These are phyloP conservation scores for Holothuria glaberrima DNA, from an alignment of 35 echinoderm and acorn worm genomes.

Conservation along the genomic window DNA sequence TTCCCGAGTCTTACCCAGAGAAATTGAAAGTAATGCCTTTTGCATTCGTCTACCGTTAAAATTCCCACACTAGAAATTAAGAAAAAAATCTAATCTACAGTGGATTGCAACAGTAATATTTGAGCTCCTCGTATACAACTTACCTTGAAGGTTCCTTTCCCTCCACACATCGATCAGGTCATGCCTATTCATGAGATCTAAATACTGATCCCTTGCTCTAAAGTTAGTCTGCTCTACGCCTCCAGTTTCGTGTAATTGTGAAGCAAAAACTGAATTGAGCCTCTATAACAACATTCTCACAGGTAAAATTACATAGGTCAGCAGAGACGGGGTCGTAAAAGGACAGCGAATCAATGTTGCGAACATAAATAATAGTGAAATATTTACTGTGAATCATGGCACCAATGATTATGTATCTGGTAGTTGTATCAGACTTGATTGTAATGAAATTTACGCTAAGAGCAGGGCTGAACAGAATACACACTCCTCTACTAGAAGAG, in stretches of 20 bases:
- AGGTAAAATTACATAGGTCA: neutral
- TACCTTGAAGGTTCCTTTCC: neutral
- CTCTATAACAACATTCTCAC: conserved; percentile 5
- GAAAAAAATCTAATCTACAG: neutral
- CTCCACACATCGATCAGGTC: neutral
- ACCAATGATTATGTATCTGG: neutral
- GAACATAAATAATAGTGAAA: neutral
- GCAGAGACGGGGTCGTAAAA: neutral
- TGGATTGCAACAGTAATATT: conserved; percentile 24
- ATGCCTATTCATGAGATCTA: conserved; percentile 22
- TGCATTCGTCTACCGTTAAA: too few species aligned
- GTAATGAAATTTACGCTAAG: neutral
- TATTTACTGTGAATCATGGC: neutral
- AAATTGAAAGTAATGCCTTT: too few species aligned
- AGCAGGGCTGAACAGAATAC: neutral
- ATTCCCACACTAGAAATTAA: neutral
- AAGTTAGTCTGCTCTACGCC: neutral
- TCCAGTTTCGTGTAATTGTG: neutral
- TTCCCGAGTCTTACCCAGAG: too few species aligned
- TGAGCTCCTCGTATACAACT: neutral
- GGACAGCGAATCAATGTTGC: neutral
- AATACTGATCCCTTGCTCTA: conserved; percentile 8
- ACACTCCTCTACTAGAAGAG: neutral
- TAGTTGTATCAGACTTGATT: neutral
- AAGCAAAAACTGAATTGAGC: neutral